Base-by-base conservation (phyloP, 2,888 invertebrate genomes). In the Oscheius onirici region DNA sequence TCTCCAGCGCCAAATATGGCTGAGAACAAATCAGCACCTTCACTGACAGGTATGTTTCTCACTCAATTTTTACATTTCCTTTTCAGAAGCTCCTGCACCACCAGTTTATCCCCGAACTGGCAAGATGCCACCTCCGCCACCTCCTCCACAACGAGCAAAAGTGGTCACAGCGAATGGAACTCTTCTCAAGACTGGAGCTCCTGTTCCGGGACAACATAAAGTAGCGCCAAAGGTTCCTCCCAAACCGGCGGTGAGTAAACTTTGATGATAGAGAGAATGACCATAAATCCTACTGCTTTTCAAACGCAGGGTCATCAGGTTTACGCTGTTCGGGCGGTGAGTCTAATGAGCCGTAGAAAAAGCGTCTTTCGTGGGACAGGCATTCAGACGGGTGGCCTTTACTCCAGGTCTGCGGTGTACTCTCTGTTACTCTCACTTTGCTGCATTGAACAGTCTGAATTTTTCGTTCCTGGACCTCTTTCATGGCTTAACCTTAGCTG, bases 201-300 rank as follows among this genome's bases (percentile, higher is more conserved):
- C 70, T 10, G 51, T 66, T n/a, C 69, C 72, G 8, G 69, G 63
- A 40, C 69, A 78, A 15, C 83, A 82, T 15, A 79, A 82, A 67
- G 72, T 83, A n/a, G 87, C 87, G 11, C 87, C 87, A 20, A 79
- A 80, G 46, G 77, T 84, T 15, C 87, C 83, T 40, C 84, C 83
- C 20, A 86, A 86, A 60, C 86, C 86, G 70, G 77, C 81, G 77
- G 87, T 86, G 55, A 40, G 84, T 57, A 43, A 1, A 15, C 22
- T 46, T 3, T 34, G 34, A 34, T 34, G 34, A 8, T 3, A 8
- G 34, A 34, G 8, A 34, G 34, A 34, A 34, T 6, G 34, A 34
- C 34, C 34, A 8, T 34, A 34, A 34, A 34, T 34, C 34, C 34
- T 34, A 34, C 34, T 34, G 34, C 34, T 34, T 34, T 0, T 34